These are phyloP conservation scores for Scylla paramamosain DNA, from an alignment of 1,140 invertebrate species.

Conservation along the genomic window DNA sequence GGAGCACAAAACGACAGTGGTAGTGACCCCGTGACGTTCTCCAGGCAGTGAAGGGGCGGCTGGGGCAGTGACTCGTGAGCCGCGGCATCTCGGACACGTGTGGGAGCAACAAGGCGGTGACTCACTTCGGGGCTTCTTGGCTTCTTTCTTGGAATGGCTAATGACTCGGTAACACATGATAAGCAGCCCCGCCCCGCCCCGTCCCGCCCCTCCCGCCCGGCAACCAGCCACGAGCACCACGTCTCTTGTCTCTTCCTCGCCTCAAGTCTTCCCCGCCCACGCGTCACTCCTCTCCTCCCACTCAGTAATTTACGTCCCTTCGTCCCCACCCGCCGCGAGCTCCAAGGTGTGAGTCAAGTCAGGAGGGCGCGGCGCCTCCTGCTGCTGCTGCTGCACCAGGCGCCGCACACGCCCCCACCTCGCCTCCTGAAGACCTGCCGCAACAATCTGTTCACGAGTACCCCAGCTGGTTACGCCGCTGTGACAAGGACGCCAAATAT, in stretches of 20 bases:
- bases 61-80: too few species aligned
- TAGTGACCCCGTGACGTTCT: too few species aligned
- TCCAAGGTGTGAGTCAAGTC: not conserved
- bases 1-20: too few species aligned
- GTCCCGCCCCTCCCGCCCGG: not conserved
- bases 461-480: not conserved
- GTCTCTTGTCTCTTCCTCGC: not conserved
- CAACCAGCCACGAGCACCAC: not conserved
- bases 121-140: too few species aligned
- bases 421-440: too few species aligned
- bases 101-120: too few species aligned
- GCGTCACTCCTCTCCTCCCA: not conserved
- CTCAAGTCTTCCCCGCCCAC: not conserved
- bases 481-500: constrained; percentile 21
- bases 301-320: not conserved
- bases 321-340: not conserved
- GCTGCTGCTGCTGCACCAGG: not conserved
- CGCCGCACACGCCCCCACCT: not conserved
- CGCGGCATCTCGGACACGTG: too few species aligned
- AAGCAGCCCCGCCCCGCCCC: not conserved
- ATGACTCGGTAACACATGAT: too few species aligned
- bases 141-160: too few species aligned
- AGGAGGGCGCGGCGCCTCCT: not conserved
- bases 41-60: too few species aligned
- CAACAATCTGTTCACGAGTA: not conserved